Evolutionary conservation across 2,888 invertebrate genomes (phyloP).

Genomic region (Colletes collaris): DNA sequence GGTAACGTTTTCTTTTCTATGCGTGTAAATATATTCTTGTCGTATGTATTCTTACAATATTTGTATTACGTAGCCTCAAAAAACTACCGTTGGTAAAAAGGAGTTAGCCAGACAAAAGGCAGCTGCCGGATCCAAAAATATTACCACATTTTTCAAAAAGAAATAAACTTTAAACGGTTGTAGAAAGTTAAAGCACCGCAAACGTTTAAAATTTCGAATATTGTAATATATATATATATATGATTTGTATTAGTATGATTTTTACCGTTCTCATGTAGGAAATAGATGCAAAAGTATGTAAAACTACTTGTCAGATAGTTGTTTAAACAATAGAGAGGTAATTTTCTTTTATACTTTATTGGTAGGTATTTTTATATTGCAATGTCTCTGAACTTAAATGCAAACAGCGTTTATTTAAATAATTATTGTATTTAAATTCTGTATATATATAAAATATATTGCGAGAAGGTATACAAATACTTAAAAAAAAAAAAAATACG

Average conservation of each 20-base stretch:
- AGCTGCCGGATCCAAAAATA: constrained; percentile 91
- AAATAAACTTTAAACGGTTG: constrained; percentile 79
- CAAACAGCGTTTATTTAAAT: constrained; percentile 26
- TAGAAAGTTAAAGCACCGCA: constrained; percentile 20
- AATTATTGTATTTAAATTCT: constrained; percentile 40
- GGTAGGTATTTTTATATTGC: constrained; percentile 36
- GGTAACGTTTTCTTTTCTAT: constrained; percentile 64
- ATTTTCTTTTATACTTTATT: constrained; percentile 26
- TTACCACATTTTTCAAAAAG: constrained; percentile 91
- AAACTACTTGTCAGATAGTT: constrained; percentile 22
- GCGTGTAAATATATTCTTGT: not conserved
- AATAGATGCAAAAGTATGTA: constrained; percentile 18
- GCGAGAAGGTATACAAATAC: constrained; percentile 19
- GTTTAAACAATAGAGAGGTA: constrained; percentile 20
- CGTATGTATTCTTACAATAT: not conserved
- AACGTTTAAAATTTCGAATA: constrained; percentile 33
- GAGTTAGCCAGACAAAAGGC: constrained; percentile 91
- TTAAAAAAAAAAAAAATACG: constrained; percentile 2
- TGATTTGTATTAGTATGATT: constrained; percentile 21
- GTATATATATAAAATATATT: constrained; percentile 32
- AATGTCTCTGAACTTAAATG: constrained; percentile 16
- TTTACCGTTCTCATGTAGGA: constrained; percentile 3
- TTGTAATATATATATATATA: constrained; percentile 26
- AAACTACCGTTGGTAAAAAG: constrained; percentile 87
- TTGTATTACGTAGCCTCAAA: constrained; percentile 78